Evolutionary conservation across 2,113 vertebrate genomes (phyloP).

Genomic region (Ornithorhynchus anatinus): DNA sequence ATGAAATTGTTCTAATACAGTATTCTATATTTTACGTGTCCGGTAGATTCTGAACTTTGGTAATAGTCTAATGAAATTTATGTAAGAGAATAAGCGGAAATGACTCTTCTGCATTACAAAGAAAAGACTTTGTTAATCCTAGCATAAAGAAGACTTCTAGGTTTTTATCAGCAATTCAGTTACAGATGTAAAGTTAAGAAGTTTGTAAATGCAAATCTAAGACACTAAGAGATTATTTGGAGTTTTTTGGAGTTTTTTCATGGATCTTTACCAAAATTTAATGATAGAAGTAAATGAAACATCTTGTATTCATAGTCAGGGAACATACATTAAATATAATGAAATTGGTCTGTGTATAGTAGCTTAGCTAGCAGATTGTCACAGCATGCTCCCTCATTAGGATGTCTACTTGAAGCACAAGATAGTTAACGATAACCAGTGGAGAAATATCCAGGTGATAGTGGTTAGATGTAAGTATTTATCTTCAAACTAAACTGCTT

Average conservation of each 20-base stretch:
- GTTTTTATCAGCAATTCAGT: conserved; percentile 69
- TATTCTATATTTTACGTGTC: too few relatives aligned
- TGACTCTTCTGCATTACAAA: conserved; percentile 31
- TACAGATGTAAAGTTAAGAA: conserved; percentile 46
- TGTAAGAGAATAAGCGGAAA: conserved; percentile 35
- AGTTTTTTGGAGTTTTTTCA: conserved; percentile 22
- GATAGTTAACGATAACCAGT: conserved; percentile 58
- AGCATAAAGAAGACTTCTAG: conserved; percentile 49
- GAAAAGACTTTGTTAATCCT: conserved; percentile 39
- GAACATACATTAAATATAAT: conserved; percentile 71
- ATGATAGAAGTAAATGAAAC: conserved; percentile 57
- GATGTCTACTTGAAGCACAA: conserved; percentile 63
- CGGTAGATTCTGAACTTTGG: conserved; percentile 1
- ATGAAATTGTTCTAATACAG: too few relatives aligned
- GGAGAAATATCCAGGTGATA: conserved; percentile 57
- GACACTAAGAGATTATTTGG: conserved; percentile 30
- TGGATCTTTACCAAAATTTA: conserved; percentile 50
- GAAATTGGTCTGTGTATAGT: conserved; percentile 62
- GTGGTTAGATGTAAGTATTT: conserved; percentile 56
- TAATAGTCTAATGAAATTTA: background rate
- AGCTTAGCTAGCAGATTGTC: conserved; percentile 73
- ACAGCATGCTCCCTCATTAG: conserved; percentile 73
- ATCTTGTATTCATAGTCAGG: conserved; percentile 47
- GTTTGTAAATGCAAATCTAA: conserved; percentile 54
- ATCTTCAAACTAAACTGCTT: conserved; percentile 59